Evolutionary conservation across 2,113 vertebrate genomes (phyloP).

Genomic region (Nycticryphes semicollaris): DNA sequence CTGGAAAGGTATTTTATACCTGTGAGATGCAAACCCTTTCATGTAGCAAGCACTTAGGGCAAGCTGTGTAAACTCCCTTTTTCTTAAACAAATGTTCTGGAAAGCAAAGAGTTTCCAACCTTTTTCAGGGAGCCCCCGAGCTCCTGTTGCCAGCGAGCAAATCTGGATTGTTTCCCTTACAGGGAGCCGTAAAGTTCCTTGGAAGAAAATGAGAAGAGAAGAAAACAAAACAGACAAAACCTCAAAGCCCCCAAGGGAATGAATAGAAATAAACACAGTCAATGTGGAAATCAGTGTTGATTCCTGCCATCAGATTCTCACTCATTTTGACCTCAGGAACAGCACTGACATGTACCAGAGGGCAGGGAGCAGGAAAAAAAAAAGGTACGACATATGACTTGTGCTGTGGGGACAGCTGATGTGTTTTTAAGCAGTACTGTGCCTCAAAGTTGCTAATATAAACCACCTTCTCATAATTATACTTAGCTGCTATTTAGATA

Average conservation of each 20-base stretch:
- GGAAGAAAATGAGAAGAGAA: constrained; percentile 34
- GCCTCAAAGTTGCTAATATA: not conserved
- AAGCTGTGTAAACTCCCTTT: constrained; percentile 12
- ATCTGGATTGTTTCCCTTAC: not conserved
- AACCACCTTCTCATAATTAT: not conserved
- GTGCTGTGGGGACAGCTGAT: not conserved
- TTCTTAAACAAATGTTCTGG: not conserved
- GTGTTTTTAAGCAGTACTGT: not conserved
- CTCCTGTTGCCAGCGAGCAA: not conserved
- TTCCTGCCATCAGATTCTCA: constrained; percentile 42
- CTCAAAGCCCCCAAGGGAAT: constrained; percentile 22
- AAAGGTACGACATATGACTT: not conserved
- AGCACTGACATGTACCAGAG: constrained; percentile 21
- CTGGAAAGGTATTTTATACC: not conserved
- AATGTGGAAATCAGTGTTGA: constrained; percentile 45
- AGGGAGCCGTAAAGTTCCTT: constrained; percentile 1
- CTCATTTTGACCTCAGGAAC: constrained; percentile 2
- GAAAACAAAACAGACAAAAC: constrained; percentile 52
- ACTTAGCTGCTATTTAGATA: not conserved
- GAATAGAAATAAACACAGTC: constrained; percentile 54
- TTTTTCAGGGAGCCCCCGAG: not conserved
- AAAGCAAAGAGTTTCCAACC: not conserved
- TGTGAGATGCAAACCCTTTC: not conserved
- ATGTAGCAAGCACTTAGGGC: not conserved
- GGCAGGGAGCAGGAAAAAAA: not conserved